Percentiles rank a stretch among this genome's conserved stretches.
These are phyloP conservation scores for Sitta europaea DNA, from an alignment of 2,113 vertebrate species.

Conservation along the genomic window DNA sequence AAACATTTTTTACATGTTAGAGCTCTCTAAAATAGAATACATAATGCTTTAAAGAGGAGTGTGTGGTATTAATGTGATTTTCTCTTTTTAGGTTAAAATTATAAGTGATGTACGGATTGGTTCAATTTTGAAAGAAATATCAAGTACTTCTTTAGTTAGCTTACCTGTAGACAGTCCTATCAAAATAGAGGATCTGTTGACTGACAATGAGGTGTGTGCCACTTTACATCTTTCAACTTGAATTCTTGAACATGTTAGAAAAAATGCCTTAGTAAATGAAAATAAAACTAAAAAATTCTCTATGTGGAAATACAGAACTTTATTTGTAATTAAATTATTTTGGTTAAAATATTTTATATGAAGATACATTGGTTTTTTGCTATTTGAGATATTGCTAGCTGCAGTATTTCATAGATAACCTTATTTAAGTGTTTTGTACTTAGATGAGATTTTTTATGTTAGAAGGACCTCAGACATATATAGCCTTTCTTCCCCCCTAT, in stretches of 20 bases:
- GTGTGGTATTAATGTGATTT: neutral
- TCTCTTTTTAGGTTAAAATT: conserved; percentile 71
- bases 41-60: neutral
- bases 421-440: neutral
- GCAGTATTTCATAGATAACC: neutral
- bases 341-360: neutral
- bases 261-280: neutral
- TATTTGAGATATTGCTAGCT: neutral
- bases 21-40: neutral
- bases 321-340: neutral
- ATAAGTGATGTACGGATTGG: conserved; percentile 76
- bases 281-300: neutral
- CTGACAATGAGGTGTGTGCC: conserved; percentile 74
- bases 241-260: neutral
- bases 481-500: neutral
- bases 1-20: neutral
- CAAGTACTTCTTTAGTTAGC: conserved; percentile 73
- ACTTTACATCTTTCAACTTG: neutral
- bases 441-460: neutral
- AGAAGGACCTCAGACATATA: neutral
- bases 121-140: conserved; percentile 76
- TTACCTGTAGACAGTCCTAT: conserved; percentile 66
- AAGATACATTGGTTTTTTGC: neutral
- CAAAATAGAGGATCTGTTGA: conserved; percentile 70
- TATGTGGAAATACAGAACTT: neutral